Evolutionary conservation across 2,113 vertebrate genomes (phyloP), one percentile per base, ranked within the genome.

Genomic region (Plotosus lineatus): DNA sequence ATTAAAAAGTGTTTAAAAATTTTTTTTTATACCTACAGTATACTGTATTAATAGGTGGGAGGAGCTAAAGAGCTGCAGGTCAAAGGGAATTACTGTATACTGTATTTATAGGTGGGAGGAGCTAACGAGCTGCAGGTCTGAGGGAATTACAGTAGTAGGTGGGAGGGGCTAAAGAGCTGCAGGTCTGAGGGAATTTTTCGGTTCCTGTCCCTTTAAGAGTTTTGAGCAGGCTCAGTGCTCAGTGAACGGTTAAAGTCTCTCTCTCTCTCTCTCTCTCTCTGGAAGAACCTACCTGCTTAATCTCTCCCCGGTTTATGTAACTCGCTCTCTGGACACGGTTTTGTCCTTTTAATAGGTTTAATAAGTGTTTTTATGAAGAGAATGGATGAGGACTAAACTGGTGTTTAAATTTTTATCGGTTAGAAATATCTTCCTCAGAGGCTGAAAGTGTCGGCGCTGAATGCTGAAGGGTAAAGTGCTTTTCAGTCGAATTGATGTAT

Each of bases 121-220:
- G n/a, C n/a, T n/a, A n/a, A n/a, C n/a, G n/a, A n/a, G n/a, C n/a
- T n/a, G n/a, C n/a, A n/a, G n/a, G n/a, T n/a, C n/a, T n/a, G n/a
- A n/a, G n/a, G n/a, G n/a, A n/a, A n/a, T n/a, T n/a, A n/a, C n/a
- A n/a, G n/a, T n/a, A n/a, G n/a, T n/a, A n/a, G 26, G 44, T 50
- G 68, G 68, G 68, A 42, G 44, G 42, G 10, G 68, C 38, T 56
- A 69, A 12, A 0, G 19, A 36, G 12, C 2, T 53, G 14, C 78
- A 31, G 40, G 11, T 68, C 42, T 53, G 10, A 2, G 51, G 11
- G 63, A 44, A 58, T 71, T 44, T 65, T 26, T 0, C 1, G 58
- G 46, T 11, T 31, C 36, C n/a, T 81, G 80, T 81, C 48, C 17
- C 80, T 81, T 81, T 81, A 81, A 81, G 80, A 28, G 61, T 9